phyloP scores from a whole-genome alignment of 1,140 invertebrate species.

The Megathymus violae region DNA sequence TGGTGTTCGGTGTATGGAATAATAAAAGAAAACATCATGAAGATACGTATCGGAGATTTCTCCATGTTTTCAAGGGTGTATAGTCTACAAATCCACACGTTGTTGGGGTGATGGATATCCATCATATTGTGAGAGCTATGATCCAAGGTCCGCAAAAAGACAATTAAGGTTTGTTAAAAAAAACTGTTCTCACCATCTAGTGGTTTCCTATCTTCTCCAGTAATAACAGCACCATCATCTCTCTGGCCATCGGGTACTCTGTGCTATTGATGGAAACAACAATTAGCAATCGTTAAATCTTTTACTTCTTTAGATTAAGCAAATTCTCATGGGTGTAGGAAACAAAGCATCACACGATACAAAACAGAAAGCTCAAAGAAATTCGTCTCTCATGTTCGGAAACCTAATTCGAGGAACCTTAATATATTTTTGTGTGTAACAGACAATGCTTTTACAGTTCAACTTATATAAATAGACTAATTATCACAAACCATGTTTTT shows the following conservation, averaged over 20 bases:
- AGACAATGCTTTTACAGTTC: slow-evolving; percentile 22
- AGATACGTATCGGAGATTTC: too few relatives aligned
- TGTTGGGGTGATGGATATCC: too few relatives aligned
- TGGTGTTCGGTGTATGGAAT: too few relatives aligned
- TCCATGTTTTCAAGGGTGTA: too few relatives aligned
- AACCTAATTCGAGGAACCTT: slow-evolving; percentile 31
- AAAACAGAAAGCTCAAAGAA: slow-evolving; percentile 31
- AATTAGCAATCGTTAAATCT: slow-evolving; percentile 13
- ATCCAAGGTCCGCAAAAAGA: too few relatives aligned
- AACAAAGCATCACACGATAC: slow-evolving; percentile 33
- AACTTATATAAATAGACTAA: not conserved
- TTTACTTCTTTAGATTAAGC: slow-evolving; percentile 12
- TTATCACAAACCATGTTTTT: not conserved
- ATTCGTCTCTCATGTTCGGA: slow-evolving; percentile 34
- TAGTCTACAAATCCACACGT: too few relatives aligned
- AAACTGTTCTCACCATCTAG: slow-evolving; percentile 61
- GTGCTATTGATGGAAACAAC: slow-evolving; percentile 56
- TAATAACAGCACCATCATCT: slow-evolving; percentile 40
- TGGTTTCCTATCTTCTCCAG: slow-evolving; percentile 27
- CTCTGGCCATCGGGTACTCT: slow-evolving; percentile 67
- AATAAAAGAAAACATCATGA: too few relatives aligned
- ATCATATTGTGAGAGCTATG: too few relatives aligned
- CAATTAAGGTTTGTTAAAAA: too few relatives aligned
- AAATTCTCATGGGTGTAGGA: slow-evolving; percentile 10
- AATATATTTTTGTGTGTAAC: slow-evolving; percentile 19